These are phyloP conservation scores for Mesorhabditis belari DNA, from an alignment of 2,888 invertebrate species.

Conservation along the genomic window DNA sequence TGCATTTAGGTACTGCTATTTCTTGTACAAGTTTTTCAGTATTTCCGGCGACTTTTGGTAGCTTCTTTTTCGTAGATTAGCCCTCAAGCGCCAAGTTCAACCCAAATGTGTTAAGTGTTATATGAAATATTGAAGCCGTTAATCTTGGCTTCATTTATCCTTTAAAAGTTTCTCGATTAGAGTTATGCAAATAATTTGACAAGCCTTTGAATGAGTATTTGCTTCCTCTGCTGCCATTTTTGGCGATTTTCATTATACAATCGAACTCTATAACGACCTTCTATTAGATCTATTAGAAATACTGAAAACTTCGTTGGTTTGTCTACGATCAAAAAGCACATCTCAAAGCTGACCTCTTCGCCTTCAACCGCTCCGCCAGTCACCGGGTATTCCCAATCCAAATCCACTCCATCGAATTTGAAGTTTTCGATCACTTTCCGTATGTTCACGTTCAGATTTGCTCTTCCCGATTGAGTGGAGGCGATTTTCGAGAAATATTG, in stretches of 20 bases:
- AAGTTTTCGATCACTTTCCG: slow-evolving; percentile 31
- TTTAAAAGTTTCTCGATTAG: not conserved
- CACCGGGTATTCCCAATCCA: slow-evolving; percentile 52
- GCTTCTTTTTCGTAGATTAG: no score
- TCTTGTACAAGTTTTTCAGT: not conserved
- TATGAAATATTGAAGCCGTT: no score
- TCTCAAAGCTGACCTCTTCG: slow-evolving; percentile 14
- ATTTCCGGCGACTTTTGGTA: not conserved
- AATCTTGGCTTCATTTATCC: no score
- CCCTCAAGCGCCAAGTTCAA: no score
- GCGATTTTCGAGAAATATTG: slow-evolving; percentile 42
- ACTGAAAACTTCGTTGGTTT: not conserved
- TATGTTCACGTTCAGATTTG: slow-evolving; percentile 13
- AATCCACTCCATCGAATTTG: slow-evolving; percentile 49
- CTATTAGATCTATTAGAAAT: no score
- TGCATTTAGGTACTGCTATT: not conserved
- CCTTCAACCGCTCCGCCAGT: slow-evolving; percentile 47
- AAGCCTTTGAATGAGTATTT: no score
- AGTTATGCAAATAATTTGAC: not conserved
- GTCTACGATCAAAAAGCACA: not conserved
- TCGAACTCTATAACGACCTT: not conserved
- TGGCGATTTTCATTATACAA: no score
- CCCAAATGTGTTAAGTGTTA: no score
- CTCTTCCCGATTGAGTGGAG: slow-evolving; percentile 28
- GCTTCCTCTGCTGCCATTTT: no score